These are phyloP conservation scores for Tinea pellionella DNA, from an alignment of 2,888 invertebrate species.

Conservation along the genomic window DNA sequence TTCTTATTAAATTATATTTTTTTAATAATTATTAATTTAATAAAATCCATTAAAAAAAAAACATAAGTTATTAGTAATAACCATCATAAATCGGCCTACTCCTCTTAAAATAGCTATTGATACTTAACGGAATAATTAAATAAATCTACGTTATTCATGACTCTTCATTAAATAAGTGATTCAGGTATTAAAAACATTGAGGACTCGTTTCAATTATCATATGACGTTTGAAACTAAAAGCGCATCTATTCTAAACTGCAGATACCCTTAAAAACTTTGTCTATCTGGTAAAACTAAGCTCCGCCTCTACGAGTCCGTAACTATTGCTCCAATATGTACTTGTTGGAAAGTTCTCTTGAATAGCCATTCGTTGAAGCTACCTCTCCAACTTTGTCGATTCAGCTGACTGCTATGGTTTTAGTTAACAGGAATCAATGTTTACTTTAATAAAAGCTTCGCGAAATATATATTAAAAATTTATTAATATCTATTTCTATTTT, in stretches of 20 bases:
- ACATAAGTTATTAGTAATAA: no score
- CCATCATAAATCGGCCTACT: no score
- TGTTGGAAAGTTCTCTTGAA: constrained; percentile 6
- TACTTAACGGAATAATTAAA: no score
- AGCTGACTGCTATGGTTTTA: not conserved
- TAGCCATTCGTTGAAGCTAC: not conserved
- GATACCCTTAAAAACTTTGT: constrained; percentile 12
- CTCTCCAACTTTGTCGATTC: constrained; percentile 1
- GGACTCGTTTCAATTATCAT: not conserved
- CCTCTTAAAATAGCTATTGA: no score
- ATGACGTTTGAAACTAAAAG: not conserved
- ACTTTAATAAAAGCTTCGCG: not conserved
- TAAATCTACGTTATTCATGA: no score
- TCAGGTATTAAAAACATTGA: no score
- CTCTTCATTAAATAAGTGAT: no score
- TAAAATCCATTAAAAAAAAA: no score
- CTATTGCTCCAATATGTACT: constrained; percentile 6
- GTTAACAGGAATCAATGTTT: not conserved
- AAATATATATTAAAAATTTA: no score
- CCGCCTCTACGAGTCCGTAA: not conserved
- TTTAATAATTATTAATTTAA: no score
- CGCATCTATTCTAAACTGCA: not conserved
- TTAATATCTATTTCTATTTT: no score
- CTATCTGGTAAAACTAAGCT: constrained; percentile 1
- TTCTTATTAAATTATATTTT: no score